Conservation (phyloP, 2,888 invertebrate species). For the Thera britannica region DNA sequence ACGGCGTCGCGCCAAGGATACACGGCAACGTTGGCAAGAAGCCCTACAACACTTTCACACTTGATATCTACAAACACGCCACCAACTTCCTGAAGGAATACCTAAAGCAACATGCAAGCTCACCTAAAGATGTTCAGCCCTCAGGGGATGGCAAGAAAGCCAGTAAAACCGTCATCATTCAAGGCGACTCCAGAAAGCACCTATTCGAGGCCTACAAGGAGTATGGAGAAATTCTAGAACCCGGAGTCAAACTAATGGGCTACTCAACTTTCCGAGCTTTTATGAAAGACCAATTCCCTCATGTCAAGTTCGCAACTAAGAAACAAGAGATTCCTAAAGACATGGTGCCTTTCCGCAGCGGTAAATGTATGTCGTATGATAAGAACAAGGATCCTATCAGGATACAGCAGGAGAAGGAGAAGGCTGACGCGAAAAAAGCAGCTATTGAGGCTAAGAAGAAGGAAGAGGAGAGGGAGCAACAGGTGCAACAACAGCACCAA, state of each 20-base stretch:
- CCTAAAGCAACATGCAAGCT: constrained; percentile 87
- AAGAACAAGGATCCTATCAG: constrained; percentile 81
- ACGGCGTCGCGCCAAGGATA: constrained; percentile 91
- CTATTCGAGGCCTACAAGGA: constrained; percentile 90
- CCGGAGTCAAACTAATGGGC: constrained; percentile 90
- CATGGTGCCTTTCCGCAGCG: constrained; percentile 80
- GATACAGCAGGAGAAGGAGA: constrained; percentile 80
- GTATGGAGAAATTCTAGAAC: constrained; percentile 88
- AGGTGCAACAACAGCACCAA: constrained; percentile 67
- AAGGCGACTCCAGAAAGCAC: constrained; percentile 87
- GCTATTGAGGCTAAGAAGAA: constrained; percentile 81
- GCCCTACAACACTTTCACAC: constrained; percentile 91
- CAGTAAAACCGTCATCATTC: constrained; percentile 79
- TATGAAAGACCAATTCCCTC: constrained; percentile 92
- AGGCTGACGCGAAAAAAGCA: constrained; percentile 80
- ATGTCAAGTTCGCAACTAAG: constrained; percentile 89
- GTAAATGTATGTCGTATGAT: constrained; percentile 82
- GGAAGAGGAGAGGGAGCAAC: constrained; percentile 78
- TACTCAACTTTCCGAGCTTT: constrained; percentile 92
- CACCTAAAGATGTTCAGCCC: constrained; percentile 80
- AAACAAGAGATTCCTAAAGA: constrained; percentile 79
- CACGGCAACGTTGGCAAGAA: constrained; percentile 93
- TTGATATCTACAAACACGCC: constrained; percentile 91
- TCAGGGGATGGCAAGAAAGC: constrained; percentile 80
- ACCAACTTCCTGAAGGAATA: constrained; percentile 91